Evolutionary conservation across 1,140 invertebrate genomes (phyloP).

Genomic region (Bombus pyrosoma): DNA sequence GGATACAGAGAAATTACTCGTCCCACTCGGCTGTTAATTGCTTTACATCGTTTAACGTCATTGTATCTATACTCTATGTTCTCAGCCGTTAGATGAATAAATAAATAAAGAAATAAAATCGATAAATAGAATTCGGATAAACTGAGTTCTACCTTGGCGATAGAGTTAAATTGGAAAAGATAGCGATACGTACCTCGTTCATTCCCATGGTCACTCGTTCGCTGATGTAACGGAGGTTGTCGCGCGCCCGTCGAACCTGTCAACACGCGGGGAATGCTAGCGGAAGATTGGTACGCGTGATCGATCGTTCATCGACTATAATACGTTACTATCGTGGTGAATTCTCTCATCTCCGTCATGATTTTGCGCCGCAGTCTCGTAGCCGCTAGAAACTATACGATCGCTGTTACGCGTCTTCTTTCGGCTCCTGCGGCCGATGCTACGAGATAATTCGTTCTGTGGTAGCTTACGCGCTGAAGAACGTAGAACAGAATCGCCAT

Average conservation of each 20-base stretch:
- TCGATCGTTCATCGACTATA: background rate
- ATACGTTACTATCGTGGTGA: slow-evolving; percentile 67
- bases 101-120: no score
- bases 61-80: no score
- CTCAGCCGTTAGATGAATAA: no score
- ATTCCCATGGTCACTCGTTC: slow-evolving; percentile 68
- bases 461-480: slow-evolving; percentile 68
- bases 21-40: no score
- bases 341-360: slow-evolving; percentile 68
- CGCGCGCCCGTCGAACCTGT: slow-evolving; percentile 70
- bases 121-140: no score
- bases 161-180: no score
- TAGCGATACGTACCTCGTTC: slow-evolving; percentile 64
- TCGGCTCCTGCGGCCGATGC: background rate
- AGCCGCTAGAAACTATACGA: slow-evolving; percentile 68
- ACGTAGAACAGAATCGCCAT: slow-evolving; percentile 66
- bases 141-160: no score
- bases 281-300: no score
- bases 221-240: slow-evolving; percentile 68
- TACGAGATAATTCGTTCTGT: no score
- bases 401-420: background rate
- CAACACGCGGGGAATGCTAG: background rate
- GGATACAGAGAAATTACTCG: no score
- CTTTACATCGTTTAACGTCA: no score
- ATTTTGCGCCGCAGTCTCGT: slow-evolving; percentile 70